Percentiles rank a stretch among this genome's conserved stretches.
phyloP scores from a whole-genome alignment of 2,113 vertebrate species.

The Takifugu flavidus region DNA sequence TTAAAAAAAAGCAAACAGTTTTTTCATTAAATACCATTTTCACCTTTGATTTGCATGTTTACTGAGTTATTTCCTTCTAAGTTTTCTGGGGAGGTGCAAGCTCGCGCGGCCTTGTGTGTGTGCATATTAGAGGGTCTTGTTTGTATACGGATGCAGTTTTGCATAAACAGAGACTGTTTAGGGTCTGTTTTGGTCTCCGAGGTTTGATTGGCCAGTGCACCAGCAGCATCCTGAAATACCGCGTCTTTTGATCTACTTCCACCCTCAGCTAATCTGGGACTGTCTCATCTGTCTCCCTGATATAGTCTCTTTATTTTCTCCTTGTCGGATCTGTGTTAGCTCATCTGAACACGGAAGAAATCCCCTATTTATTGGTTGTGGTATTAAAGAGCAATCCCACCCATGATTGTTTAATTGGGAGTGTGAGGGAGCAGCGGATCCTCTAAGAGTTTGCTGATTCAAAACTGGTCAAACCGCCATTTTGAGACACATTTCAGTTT shows the following conservation, averaged over 20 bases:
- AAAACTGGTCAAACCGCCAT: conserved; percentile 34
- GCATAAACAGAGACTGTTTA: conserved; percentile 20
- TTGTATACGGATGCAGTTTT: conserved; percentile 19
- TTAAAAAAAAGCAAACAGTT: conserved; percentile 29
- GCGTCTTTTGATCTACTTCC: conserved; percentile 33
- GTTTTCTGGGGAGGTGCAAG: conserved; percentile 5
- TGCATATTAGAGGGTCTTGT: conserved; percentile 21
- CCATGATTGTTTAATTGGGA: conserved; percentile 56
- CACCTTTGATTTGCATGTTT: conserved; percentile 36
- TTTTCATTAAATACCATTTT: conserved; percentile 50
- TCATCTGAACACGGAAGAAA: conserved; percentile 33
- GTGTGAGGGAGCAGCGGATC: conserved; percentile 33
- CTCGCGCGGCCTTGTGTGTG: conserved; percentile 16
- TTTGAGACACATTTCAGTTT: conserved; percentile 20
- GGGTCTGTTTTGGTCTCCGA: conserved; percentile 29
- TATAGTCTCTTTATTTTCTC: conserved; percentile 13
- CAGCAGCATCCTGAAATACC: conserved; percentile 31
- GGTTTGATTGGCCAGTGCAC: conserved; percentile 39
- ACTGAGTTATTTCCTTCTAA: conserved; percentile 41
- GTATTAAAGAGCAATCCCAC: conserved; percentile 41
- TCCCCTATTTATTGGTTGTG: conserved; percentile 46
- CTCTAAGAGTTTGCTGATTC: conserved; percentile 44
- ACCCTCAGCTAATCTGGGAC: conserved; percentile 25
- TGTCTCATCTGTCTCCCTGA: conserved; percentile 32
- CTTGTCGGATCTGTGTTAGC: conserved; percentile 39